Percentiles rank a stretch among this genome's conserved stretches.
phyloP scores from a whole-genome alignment of 2,888 invertebrate species.

The Nemapogon koenigi region DNA sequence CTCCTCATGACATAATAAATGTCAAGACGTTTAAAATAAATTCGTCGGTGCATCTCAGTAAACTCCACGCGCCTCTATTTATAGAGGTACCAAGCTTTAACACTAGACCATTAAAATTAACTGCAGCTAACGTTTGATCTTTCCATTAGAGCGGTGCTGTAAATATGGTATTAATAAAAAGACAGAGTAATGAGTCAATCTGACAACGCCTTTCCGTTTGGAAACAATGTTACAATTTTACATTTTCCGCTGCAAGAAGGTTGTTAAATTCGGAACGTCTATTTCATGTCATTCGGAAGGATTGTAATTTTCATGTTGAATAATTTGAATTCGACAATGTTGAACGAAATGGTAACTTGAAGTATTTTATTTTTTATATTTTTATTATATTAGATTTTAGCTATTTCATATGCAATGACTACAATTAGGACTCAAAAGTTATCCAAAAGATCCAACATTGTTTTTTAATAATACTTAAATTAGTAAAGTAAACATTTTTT shows the following conservation, averaged over 20 bases:
- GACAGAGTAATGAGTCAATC: conserved; percentile 43
- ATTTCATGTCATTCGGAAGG: conserved; percentile 1
- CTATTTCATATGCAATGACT: too few species aligned
- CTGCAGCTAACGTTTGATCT: conserved; percentile 58
- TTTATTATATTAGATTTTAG: too few species aligned
- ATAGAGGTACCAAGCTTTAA: conserved; percentile 32
- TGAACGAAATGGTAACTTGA: too few species aligned
- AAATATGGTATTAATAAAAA: conserved; percentile 50
- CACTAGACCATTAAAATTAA: conserved; percentile 59
- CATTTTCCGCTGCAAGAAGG: background rate
- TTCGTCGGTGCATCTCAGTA: conserved; percentile 1
- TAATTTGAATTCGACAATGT: too few species aligned
- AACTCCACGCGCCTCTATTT: conserved; percentile 50
- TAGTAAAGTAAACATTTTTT: too few species aligned
- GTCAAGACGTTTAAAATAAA: conserved; percentile 49
- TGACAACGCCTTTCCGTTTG: conserved; percentile 17
- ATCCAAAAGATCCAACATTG: too few species aligned
- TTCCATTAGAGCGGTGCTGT: conserved; percentile 57
- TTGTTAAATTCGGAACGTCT: conserved; percentile 5
- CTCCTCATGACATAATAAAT: conserved; percentile 47
- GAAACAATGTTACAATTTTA: conserved; percentile 26
- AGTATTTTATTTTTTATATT: too few species aligned
- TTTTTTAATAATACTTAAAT: too few species aligned
- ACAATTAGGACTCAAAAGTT: too few species aligned
- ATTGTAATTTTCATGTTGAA: too few species aligned